Conservation (phyloP, 2,888 invertebrate genomes). For the Coenonympha glycerion region DNA sequence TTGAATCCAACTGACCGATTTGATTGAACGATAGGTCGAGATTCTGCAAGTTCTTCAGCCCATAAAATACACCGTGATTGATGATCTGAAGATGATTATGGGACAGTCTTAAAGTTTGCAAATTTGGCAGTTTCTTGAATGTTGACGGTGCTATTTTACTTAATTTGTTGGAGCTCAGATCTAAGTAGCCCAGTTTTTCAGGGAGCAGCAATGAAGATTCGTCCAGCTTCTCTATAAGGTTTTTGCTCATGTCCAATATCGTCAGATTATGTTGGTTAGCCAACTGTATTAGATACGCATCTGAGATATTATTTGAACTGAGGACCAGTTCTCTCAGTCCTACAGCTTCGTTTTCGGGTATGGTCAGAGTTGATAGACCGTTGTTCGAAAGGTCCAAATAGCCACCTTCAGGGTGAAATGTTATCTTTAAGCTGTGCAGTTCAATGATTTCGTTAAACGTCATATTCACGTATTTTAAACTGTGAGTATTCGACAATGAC, state of each 20-base stretch:
- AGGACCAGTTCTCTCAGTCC: slow-evolving; percentile 45
- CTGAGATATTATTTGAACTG: slow-evolving; percentile 51
- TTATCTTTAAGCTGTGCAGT: slow-evolving; percentile 45
- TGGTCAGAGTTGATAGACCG: slow-evolving; percentile 41
- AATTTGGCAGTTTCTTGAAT: slow-evolving; percentile 41
- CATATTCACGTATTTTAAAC: slow-evolving; percentile 54
- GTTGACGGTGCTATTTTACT: slow-evolving; percentile 46
- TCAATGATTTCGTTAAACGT: slow-evolving; percentile 47
- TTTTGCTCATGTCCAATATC: slow-evolving; percentile 48
- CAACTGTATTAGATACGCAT: slow-evolving; percentile 44
- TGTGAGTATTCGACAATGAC: slow-evolving; percentile 44
- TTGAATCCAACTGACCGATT: slow-evolving; percentile 49
- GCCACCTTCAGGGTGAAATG: slow-evolving; percentile 56
- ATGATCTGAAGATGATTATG: slow-evolving; percentile 45
- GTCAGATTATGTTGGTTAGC: slow-evolving; percentile 43
- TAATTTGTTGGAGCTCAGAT: slow-evolving; percentile 52
- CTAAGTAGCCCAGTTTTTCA: slow-evolving; percentile 38
- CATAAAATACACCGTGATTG: slow-evolving; percentile 54
- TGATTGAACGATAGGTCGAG: slow-evolving; percentile 44
- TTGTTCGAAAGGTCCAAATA: slow-evolving; percentile 61
- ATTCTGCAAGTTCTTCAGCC: slow-evolving; percentile 39
- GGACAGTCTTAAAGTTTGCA: slow-evolving; percentile 47
- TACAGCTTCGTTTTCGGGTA: slow-evolving; percentile 47
- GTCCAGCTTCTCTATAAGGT: slow-evolving; percentile 44
- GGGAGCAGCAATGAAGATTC: slow-evolving; percentile 49